Base-by-base conservation (phyloP, 2,797 vertebrate genomes). In the Oreonectes daqikongensis region DNA sequence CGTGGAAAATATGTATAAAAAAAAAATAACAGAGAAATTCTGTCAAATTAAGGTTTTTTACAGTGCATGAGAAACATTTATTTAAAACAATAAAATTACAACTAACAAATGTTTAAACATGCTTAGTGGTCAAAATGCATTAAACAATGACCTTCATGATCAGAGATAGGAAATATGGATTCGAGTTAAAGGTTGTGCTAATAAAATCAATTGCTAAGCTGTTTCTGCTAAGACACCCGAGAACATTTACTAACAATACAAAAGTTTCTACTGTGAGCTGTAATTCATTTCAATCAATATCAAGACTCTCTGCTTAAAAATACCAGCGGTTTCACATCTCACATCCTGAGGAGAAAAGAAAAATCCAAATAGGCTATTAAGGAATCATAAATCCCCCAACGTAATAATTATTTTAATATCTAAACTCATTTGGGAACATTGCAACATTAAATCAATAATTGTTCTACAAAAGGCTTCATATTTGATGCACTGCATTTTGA, bases 401-500 rank as follows among this genome's bases (percentile, higher is more conserved):
- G 35, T 30, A 46, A 48, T 12, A 18, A 22, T 10, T 15, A 1
- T 46, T 64, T 48, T 22, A 14, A 24, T 18, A 46, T 46, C 44
- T 30, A 59, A 59, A 46, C 60, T 52, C 20, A 18, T 64, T 32
- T 38, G 35, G 15, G 28, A 32, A 20, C 11, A 46, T 11, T 17
- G 52, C 40, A 40, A 24, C 28, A 72, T 48, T 35, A 14, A 38
- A 40, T 64, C 59, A 64, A 38, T 64, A 52, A 26, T 38, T 50
- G 28, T 10, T 73, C 18, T 28, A 40, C 59, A 52, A 22, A 73
- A 64, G 18, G 30, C 5, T 5, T 48, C 11, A 22, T 52, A 44
- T 46, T 40, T 20, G 15, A 71, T 20, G 24, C 22, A 20, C 32
- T 7, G 2, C 26, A 28, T 12, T 72, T 72, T 61, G 59, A 44